phyloP scores from a whole-genome alignment of 2,888 invertebrate genomes.

The Lepetodrilus schrolli region DNA sequence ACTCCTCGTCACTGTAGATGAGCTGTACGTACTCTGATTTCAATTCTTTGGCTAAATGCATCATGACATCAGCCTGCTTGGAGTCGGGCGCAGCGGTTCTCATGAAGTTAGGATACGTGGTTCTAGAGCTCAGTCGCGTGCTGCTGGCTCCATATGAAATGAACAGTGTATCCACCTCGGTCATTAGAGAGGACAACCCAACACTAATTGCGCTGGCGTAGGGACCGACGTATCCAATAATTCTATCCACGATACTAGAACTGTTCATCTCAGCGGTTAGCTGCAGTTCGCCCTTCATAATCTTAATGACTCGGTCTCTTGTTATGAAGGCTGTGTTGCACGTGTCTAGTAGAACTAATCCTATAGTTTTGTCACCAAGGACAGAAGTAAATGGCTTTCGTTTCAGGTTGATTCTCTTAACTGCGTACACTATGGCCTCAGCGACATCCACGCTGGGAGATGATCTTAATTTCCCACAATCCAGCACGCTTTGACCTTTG shows the following conservation, averaged over 20 bases:
- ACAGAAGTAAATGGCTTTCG: neutral
- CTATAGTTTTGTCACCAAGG: neutral
- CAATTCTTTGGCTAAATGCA: neutral
- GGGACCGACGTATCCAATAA: conserved; percentile 8
- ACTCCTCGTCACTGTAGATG: neutral
- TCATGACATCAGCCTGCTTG: conserved; percentile 4
- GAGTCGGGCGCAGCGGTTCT: conserved; percentile 13
- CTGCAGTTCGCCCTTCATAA: neutral
- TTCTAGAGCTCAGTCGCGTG: neutral
- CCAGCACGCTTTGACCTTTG: neutral
- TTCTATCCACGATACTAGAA: conserved; percentile 3
- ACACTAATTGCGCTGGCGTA: neutral
- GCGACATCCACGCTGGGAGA: neutral
- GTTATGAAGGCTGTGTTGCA: neutral
- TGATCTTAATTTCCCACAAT: neutral
- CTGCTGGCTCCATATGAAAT: conserved; percentile 6
- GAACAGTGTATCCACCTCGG: neutral
- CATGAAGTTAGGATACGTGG: conserved; percentile 1
- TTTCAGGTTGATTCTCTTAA: neutral
- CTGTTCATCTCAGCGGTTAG: neutral
- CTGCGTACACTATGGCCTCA: neutral
- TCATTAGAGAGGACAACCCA: neutral
- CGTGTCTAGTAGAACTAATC: neutral
- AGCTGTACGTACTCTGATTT: conserved; percentile 7
- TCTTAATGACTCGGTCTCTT: neutral